Evolutionary conservation across 2,888 invertebrate species (phyloP), one percentile per base, ranked within the genome.

Genomic region (Patella caerulea): DNA sequence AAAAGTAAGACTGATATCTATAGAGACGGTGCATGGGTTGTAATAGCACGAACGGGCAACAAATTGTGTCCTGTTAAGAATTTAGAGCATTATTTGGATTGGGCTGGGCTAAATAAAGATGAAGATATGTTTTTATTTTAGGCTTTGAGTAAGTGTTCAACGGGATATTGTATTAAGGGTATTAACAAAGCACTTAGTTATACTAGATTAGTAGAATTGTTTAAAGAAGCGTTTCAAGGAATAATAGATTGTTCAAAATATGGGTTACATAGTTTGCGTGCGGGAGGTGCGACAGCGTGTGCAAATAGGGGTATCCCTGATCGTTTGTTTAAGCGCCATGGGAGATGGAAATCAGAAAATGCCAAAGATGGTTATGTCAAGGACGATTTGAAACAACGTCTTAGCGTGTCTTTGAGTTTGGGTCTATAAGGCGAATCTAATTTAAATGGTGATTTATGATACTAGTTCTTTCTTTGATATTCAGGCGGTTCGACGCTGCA

Each of bases 1-100:
- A 69, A 72, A 15, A 76, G 74, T 54, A 80, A 80, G 17, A 80
- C 80, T 15, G 78, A 78, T 70, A 59, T 69, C 3, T 80, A 80
- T 69, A 76, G 80, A 70, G 76, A 78, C 52, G 76, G 80, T 15
- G 55, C 56, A 19, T 80, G 77, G 78, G 24, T 76, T 15, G 59
- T 72, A 2, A 76, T 78, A 52, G 19, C 74, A 17, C 15, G 73
- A n/a, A 76, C 80, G 17, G 71, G 72, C 29, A 74, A 78, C 7
- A 24, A 17, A 0, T 19, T 59, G 5, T 59, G 59, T 12, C 59
- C 59, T 59, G 59, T 59, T 19, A 19, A 19, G 17, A 59, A 59
- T 59, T 59, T 59, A 59, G n/a, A 59, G 59, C 59, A 2, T 5
- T 59, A 59, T 59, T 59, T 59, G 17, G 59, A 59, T 59, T 15